phyloP scores from a whole-genome alignment of 2,113 vertebrate genomes.

The Marcusenius ussheri region DNA sequence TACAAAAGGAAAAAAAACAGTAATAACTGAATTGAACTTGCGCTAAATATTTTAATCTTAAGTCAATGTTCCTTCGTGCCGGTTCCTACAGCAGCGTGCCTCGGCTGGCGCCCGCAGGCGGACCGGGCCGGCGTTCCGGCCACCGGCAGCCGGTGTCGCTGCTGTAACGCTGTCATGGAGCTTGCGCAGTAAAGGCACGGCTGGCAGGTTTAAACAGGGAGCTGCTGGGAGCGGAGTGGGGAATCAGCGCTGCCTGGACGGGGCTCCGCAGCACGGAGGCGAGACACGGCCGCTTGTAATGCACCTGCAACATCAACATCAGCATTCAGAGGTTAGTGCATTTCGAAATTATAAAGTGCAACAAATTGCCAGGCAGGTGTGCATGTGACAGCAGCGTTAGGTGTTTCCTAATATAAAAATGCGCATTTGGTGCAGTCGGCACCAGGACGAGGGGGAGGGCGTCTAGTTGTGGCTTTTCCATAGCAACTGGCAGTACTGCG shows the following conservation, averaged over 20 bases:
- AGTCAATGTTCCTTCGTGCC: background rate
- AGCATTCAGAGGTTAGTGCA: slow-evolving; percentile 12
- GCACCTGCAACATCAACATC: slow-evolving; percentile 22
- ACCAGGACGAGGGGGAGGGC: slow-evolving; percentile 14
- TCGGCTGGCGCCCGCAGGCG: background rate
- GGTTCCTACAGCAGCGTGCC: background rate
- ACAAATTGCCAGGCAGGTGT: background rate
- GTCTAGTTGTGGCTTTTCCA: slow-evolving; percentile 18
- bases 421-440: slow-evolving; percentile 47
- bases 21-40: background rate
- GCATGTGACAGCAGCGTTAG: background rate
- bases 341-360: background rate
- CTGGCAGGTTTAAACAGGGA: slow-evolving; percentile 22
- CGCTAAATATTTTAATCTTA: background rate
- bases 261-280: background rate
- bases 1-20: background rate
- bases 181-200: slow-evolving; percentile 24
- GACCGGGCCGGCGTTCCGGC: slow-evolving; percentile 10
- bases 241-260: slow-evolving; percentile 13
- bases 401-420: slow-evolving; percentile 28
- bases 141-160: slow-evolving; percentile 13
- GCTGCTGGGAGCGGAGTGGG: slow-evolving; percentile 23
- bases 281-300: background rate
- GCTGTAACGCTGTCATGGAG: slow-evolving; percentile 20
- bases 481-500: slow-evolving; percentile 36